Percentiles rank a stretch among this genome's conserved stretches.
Conservation (phyloP, 2,888 invertebrate species). For the Lasioglossum calceatum region DNA sequence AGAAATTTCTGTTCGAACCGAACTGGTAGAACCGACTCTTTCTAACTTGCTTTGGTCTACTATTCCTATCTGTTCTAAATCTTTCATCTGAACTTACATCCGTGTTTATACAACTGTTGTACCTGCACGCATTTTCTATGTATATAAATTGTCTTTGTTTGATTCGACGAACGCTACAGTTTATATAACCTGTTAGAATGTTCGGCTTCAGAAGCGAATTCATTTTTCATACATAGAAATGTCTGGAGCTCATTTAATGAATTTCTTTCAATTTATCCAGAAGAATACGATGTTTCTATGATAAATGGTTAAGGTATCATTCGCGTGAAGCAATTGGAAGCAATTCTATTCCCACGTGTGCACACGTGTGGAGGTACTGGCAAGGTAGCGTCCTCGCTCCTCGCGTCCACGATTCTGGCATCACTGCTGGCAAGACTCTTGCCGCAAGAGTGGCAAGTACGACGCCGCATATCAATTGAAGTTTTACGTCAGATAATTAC, state of each 20-base stretch:
- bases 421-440: no score
- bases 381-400: no score
- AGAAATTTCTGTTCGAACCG: neutral
- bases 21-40: neutral
- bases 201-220: neutral
- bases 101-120: neutral
- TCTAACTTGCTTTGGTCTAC: neutral
- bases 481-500: no score
- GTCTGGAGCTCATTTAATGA: neutral
- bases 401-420: no score
- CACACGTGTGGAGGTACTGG: neutral
- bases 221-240: neutral
- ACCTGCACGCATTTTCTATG: neutral
- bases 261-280: neutral
- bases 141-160: conserved; percentile 10
- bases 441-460: no score
- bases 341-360: neutral
- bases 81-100: neutral
- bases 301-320: neutral
- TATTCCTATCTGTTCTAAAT: neutral
- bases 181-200: conserved; percentile 23
- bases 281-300: neutral
- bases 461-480: no score
- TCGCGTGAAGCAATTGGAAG: neutral
- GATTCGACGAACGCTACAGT: neutral